A percentile compares a stretch with the other conserved stretches of the same genome.
Conservation (phyloP, 1,140 invertebrate genomes). For the Ceratitis capitata region DNA sequence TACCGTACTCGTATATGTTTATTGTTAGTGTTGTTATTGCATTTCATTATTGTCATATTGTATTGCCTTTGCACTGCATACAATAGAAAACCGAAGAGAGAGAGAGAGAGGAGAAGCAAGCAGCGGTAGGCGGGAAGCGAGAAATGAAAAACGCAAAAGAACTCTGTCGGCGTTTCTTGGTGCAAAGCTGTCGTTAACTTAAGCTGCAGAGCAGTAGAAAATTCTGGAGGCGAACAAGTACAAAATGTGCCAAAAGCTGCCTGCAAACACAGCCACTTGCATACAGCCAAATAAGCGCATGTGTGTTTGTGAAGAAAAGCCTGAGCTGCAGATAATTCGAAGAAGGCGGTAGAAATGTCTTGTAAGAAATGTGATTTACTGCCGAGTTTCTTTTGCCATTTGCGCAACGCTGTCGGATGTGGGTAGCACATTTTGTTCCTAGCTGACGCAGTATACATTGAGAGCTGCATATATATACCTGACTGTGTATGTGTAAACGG, state of each 20-base stretch:
- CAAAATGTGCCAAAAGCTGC: not conserved
- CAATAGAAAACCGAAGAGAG: not conserved
- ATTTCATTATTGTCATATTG: not conserved
- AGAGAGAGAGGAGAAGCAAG: no score
- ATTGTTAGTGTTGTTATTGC: not conserved
- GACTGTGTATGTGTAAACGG: not conserved
- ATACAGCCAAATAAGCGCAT: not conserved
- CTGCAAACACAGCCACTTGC: not conserved
- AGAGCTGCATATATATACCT: not conserved
- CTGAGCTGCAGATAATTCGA: not conserved
- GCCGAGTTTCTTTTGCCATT: not conserved
- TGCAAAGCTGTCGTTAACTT: not conserved
- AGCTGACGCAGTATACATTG: not conserved
- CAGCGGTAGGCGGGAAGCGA: no score
- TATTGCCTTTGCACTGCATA: not conserved
- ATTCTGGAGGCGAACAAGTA: no score
- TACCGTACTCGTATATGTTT: no score
- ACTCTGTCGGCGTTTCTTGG: not conserved
- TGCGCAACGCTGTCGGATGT: not conserved
- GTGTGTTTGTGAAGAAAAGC: not conserved
- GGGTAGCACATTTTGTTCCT: not conserved
- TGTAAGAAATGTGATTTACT: slow-evolving; percentile 34
- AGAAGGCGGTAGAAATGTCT: slow-evolving; percentile 5
- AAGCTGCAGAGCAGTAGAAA: not conserved
- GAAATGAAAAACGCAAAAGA: not conserved